Evolutionary conservation across 2,888 invertebrate species (phyloP).

Genomic region (Apamea anceps): DNA sequence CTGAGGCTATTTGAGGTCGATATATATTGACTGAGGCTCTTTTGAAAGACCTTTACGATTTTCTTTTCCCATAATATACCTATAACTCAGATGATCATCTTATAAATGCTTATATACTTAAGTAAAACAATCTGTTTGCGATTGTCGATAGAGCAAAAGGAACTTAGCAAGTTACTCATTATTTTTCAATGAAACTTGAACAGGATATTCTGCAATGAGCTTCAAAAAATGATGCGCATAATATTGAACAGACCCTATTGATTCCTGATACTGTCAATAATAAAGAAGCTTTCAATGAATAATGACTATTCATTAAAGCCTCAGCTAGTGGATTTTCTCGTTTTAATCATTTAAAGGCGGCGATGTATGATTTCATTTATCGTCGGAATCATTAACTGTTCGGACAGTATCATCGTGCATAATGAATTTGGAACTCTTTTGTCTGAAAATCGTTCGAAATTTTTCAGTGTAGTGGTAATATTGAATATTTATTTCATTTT

Average conservation of each 20-base stretch:
- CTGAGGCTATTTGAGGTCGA: background rate
- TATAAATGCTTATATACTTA: background rate
- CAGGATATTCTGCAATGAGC: background rate
- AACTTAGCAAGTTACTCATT: background rate
- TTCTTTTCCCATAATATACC: background rate
- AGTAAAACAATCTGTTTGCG: background rate
- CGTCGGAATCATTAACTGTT: slow-evolving; percentile 1
- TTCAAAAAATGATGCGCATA: background rate
- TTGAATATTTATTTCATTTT: background rate
- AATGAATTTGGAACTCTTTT: slow-evolving; percentile 11
- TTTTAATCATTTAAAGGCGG: slow-evolving; percentile 34
- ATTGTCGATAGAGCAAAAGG: background rate
- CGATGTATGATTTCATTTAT: slow-evolving; percentile 36
- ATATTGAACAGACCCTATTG: background rate
- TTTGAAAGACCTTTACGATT: background rate
- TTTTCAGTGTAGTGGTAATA: background rate
- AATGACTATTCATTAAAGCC: background rate
- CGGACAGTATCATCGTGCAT: background rate
- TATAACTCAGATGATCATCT: background rate
- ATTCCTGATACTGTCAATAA: background rate
- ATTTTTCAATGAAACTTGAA: background rate
- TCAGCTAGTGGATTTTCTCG: slow-evolving; percentile 11
- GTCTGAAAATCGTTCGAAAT: background rate
- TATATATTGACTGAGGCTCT: background rate
- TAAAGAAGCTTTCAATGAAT: background rate